These are phyloP conservation scores for Drosophila varians DNA, from an alignment of 1,140 invertebrate genomes.

Conservation along the genomic window DNA sequence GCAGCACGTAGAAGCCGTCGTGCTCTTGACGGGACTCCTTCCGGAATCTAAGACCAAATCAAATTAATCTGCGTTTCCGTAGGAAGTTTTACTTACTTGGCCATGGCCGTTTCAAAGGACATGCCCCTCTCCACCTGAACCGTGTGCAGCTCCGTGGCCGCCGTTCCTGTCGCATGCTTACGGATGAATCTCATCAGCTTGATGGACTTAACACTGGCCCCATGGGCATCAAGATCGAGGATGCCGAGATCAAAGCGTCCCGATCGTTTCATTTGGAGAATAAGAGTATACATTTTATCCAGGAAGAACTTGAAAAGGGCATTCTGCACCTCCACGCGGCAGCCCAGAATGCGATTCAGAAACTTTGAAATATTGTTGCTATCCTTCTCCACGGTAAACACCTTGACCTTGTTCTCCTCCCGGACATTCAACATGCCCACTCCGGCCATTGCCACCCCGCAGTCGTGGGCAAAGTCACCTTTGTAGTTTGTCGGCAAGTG, in stretches of 20 bases:
- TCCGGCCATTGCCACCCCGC: constrained; percentile 93
- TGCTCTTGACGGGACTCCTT: constrained; percentile 29
- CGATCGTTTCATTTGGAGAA: constrained; percentile 91
- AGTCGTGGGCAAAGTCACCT: constrained; percentile 97
- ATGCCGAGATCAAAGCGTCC: constrained; percentile 95
- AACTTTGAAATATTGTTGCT: constrained; percentile 99
- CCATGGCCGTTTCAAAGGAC: constrained; percentile 92
- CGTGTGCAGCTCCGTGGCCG: constrained; percentile 95
- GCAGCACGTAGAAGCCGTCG: constrained; percentile 58
- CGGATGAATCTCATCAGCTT: constrained; percentile 91
- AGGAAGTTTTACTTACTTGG: constrained; percentile 84
- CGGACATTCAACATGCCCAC: constrained; percentile 95
- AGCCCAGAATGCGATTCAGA: constrained; percentile 98
- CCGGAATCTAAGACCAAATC: constrained; percentile 18
- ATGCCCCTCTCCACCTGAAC: constrained; percentile 95
- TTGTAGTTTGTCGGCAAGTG: constrained; percentile 85
- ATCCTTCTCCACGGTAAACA: constrained; percentile 95
- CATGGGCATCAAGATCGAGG: constrained; percentile 94
- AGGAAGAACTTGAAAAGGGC: constrained; percentile 98
- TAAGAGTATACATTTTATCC: constrained; percentile 94
- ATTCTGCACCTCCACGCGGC: constrained; percentile 98
- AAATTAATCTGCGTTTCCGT: background rate
- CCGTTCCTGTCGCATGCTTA: constrained; percentile 93
- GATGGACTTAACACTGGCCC: constrained; percentile 91
- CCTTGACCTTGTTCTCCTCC: constrained; percentile 88